Evolutionary conservation across 1,140 invertebrate species (phyloP), one percentile per base, ranked within the genome.

Genomic region (Odontomachus brunneus): DNA sequence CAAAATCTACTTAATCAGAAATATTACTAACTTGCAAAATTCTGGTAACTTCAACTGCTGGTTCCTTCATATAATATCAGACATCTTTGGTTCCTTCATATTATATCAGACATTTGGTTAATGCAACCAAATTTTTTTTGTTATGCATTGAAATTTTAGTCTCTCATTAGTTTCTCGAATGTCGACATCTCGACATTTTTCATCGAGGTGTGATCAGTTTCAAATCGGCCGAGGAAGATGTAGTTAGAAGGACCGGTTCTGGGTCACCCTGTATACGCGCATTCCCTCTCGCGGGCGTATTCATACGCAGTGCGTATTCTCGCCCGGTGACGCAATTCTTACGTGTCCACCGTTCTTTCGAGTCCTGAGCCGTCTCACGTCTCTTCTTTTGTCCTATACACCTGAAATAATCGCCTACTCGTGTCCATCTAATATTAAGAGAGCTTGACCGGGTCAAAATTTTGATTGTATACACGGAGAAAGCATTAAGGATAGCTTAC

Each of bases 321-420:
- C 57, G 44, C 17, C 11, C n/a, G 55, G n/a, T 86, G 86, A 89
- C 57, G 80, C 62, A 87, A 85, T 71, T 76, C 71, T 88, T 83
- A 76, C 72, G 59, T 60, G 51, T 49, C 15, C 29, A 55, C 26
- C 60, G 4, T 75, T 83, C 63, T 81, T 51, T 80, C 44, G 12
- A 55, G 29, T 51, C 72, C 48, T 55, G 12, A 26, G 19, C 38
- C 38, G n/a, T 3, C 5, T 29, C 72, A 44, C 33, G 19, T 59
- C 24, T 44, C 15, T 51, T 22, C 3, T 9, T 19, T 60, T 12
- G 2, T 48, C 76, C 9, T 22, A 14, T 38, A 24, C 2, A 49
- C n/a, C 9, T 38, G n/a, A n/a, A 22, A 38, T 38, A 72, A 72
- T 72, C 19, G 12, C 19, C 12, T 17, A 19, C 15, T 69, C 17